A percentile compares a stretch with the other conserved stretches of the same genome.
Evolutionary conservation across 2,113 vertebrate species (phyloP).

Genomic region (Amia ocellicauda): DNA sequence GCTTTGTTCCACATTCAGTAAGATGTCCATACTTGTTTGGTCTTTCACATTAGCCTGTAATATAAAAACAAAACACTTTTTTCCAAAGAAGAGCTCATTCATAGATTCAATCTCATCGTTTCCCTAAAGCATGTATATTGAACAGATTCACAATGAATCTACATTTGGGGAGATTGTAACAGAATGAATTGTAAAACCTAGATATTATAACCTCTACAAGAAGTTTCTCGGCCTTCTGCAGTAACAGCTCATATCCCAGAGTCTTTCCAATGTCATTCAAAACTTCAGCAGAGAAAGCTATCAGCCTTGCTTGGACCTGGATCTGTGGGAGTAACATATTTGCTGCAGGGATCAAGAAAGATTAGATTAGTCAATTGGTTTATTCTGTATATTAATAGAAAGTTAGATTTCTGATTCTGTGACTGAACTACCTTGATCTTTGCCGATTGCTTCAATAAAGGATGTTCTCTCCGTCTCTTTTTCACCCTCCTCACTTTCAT

Average conservation of each 20-base stretch:
- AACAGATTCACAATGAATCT: no score
- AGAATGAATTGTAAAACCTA: not conserved
- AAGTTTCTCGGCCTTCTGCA: conserved; percentile 28
- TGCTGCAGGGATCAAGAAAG: conserved; percentile 18
- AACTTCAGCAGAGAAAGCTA: conserved; percentile 38
- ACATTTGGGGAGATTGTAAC: no score
- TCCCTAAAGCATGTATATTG: no score
- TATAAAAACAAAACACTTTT: not conserved
- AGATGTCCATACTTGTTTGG: conserved; percentile 8
- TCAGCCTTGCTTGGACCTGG: conserved; percentile 13
- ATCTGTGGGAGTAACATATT: conserved; percentile 2
- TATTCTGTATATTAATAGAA: no score
- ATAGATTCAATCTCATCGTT: no score
- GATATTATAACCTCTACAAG: conserved; percentile 30
- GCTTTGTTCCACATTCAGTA: conserved; percentile 24
- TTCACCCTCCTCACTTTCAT: no score
- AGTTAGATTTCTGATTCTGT: no score
- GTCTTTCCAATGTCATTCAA: conserved; percentile 41
- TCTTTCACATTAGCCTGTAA: conserved; percentile 13
- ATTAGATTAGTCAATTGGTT: no score
- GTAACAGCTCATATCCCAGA: conserved; percentile 25
- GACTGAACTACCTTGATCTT: no score
- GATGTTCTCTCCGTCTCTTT: no score
- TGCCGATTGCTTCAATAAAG: no score
- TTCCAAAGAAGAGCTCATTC: not conserved